Evolutionary conservation across 2,888 invertebrate genomes (phyloP), one percentile per base, ranked within the genome.

Genomic region (Griposia aprilina): DNA sequence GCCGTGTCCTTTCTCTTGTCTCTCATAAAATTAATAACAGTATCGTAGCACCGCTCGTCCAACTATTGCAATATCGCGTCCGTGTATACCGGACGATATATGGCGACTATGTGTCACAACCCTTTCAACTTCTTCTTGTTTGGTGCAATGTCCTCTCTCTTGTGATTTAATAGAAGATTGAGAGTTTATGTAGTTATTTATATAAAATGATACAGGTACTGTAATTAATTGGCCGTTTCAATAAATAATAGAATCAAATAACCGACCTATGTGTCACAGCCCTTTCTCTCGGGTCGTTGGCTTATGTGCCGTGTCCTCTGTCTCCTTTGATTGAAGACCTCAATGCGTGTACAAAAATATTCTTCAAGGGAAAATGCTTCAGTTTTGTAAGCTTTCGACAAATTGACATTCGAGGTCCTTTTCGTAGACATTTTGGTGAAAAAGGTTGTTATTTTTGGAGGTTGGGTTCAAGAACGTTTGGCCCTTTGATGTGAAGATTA

Each of bases 301-400:
- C 87, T 88, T 90, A 88, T 82, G 82, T 86, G 78, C 65, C 80
- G 65, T 73, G 80, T 78, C 79, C 87, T 79, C 87, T 81, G 85
- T 41, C 41, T 41, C 41, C 65, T 87, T 86, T 80, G 90, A 88
- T 87, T 88, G 83, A 87, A 87, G 79, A 85, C 82, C 80, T 73
- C 69, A 68, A 71, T 74, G 75, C 68, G 77, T 84, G 78, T 74
- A 85, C 82, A 80, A 80, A 71, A 83, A 84, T 73, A 81, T 77
- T 87, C 77, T 84, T 78, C 69, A 69, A 60, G 66, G 63, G 45
- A 77, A 60, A 66, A 71, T 65, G 26, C 41, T 63, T 15, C 36
- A 17, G 59, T 59, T 65, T 36, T 41, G 17, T 73, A 74, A 65
- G 70, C 62, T 76, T 80, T 72, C 66, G 52, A 69, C 65, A 50